Percentiles rank a stretch among this genome's conserved stretches.
Conservation (phyloP, 1,140 invertebrate species). For the Trinorchestia longiramus region DNA sequence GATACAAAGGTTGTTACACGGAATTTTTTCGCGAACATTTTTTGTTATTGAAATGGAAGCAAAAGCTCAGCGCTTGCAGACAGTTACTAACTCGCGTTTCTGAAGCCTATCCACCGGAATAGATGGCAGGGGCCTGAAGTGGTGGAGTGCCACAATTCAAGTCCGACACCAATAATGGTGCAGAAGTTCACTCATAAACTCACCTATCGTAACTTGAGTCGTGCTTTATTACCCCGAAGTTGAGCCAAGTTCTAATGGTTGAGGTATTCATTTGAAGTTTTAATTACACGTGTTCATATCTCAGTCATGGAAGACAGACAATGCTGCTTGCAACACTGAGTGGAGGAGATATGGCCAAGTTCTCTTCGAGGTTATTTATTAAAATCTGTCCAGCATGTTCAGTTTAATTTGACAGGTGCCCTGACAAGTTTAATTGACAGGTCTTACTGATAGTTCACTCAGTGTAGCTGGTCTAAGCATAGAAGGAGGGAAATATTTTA, state of each 20-base stretch:
- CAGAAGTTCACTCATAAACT: constrained; percentile 44
- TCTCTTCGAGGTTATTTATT: background rate
- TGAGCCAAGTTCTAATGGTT: constrained; percentile 49
- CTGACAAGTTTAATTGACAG: background rate
- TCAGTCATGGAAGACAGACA: background rate
- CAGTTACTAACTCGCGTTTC: no score
- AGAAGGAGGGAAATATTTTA: background rate
- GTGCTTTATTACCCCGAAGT: constrained; percentile 48
- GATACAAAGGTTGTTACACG: no score
- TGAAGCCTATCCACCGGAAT: background rate
- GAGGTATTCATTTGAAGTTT: constrained; percentile 47
- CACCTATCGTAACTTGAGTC: constrained; percentile 44
- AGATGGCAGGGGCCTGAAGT: background rate
- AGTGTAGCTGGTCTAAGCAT: no score
- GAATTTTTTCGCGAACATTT: no score
- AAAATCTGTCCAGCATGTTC: background rate
- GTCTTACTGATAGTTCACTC: background rate
- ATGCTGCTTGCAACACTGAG: background rate
- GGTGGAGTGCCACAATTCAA: background rate
- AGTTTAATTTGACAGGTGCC: background rate
- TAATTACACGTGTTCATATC: constrained; percentile 35
- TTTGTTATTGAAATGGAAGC: no score
- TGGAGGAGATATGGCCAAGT: background rate
- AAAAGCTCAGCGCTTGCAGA: no score
- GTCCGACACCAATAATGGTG: constrained; percentile 15